Evolutionary conservation across 2,888 invertebrate species (phyloP).

Genomic region (Cantharis rufa): DNA sequence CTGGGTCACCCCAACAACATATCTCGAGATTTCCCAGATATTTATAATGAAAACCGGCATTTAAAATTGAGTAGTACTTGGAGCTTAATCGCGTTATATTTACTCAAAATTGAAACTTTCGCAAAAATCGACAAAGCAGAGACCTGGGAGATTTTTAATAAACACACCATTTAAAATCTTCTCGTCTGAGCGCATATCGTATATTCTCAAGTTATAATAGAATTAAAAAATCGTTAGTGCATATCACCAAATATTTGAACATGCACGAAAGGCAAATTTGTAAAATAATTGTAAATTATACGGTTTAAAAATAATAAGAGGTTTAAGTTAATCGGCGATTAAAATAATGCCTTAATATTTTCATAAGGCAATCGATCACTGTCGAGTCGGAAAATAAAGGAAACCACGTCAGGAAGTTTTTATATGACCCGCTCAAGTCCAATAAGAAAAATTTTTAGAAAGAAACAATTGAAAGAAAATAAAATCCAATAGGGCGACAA

Average conservation of each 20-base stretch:
- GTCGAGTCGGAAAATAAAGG: neutral
- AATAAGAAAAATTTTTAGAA: neutral
- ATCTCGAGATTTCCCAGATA: neutral
- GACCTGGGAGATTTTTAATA: too few species aligned
- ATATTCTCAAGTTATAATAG: too few species aligned
- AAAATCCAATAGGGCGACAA: neutral
- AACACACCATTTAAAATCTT: too few species aligned
- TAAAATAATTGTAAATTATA: neutral
- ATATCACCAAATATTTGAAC: neutral
- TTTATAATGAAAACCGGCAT: neutral
- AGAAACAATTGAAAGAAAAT: neutral
- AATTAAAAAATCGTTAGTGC: neutral
- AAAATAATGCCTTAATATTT: neutral
- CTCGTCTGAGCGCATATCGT: too few species aligned
- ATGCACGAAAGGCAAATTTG: neutral
- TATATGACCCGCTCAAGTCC: neutral
- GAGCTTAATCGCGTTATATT: neutral
- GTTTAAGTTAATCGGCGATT: neutral
- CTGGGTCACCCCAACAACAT: neutral
- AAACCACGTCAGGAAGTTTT: neutral
- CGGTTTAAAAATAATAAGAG: neutral
- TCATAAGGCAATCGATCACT: neutral
- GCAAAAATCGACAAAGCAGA: neutral
- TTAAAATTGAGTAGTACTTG: neutral
- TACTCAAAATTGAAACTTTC: neutral